Evolutionary conservation across 2,797 vertebrate genomes (phyloP).

Genomic region (Columba guinea): DNA sequence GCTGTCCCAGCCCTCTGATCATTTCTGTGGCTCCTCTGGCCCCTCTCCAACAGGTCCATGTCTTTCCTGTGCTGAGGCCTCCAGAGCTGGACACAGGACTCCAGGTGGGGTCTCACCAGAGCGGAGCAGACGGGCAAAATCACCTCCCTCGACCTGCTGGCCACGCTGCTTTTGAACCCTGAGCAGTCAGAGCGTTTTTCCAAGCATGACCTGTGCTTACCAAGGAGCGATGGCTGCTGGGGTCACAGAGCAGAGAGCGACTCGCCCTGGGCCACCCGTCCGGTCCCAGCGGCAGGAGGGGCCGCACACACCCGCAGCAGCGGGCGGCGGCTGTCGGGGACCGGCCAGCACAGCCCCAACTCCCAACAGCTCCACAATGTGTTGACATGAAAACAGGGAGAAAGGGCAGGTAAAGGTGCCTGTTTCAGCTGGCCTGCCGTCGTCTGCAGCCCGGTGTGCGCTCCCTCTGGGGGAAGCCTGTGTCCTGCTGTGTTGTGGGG

Average conservation of each 20-base stretch:
- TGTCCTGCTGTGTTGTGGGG: not conserved
- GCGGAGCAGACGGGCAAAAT: too few species aligned
- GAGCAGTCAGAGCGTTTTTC: too few species aligned
- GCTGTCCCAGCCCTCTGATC: too few species aligned
- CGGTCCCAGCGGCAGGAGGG: not conserved
- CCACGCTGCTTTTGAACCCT: too few species aligned
- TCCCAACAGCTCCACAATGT: fast-evolving
- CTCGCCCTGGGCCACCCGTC: not conserved
- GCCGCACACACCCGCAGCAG: fast-evolving
- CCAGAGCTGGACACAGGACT: too few species aligned
- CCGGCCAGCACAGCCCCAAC: not conserved
- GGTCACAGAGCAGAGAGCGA: fast-evolving
- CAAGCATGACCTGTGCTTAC: not conserved
- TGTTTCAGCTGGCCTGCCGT: not conserved
- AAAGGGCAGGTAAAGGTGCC: not conserved
- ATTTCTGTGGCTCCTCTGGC: too few species aligned
- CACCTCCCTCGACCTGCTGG: too few species aligned
- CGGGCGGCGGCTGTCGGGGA: not conserved
- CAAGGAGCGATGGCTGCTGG: fast-evolving
- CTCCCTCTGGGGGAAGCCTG: not conserved
- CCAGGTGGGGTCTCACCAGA: too few species aligned
- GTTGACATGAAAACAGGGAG: conserved; percentile 33
- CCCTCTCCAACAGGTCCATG: too few species aligned
- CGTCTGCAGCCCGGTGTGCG: fast-evolving
- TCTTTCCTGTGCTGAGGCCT: too few species aligned